Percentiles rank a stretch among this genome's conserved stretches.
Evolutionary conservation across 2,797 vertebrate species (phyloP).

Genomic region (Nannoperca obscura): DNA sequence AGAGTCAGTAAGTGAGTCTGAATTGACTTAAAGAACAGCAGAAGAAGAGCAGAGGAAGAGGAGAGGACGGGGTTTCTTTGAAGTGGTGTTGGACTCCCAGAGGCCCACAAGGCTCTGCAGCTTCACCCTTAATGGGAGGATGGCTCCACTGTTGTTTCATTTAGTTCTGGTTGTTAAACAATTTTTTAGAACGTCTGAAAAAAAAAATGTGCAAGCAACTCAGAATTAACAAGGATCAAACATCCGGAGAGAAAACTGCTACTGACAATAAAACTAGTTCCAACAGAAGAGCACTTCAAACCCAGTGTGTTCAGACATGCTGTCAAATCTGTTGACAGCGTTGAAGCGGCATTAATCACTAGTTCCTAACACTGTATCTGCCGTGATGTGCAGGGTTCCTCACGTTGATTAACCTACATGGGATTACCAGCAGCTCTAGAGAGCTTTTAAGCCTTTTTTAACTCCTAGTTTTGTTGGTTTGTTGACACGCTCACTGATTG

Average conservation of each 20-base stretch:
- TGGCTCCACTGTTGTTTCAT: conserved; percentile 15
- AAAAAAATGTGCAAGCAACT: background rate
- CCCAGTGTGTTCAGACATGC: background rate
- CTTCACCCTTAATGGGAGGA: conserved; percentile 28
- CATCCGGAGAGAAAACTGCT: background rate
- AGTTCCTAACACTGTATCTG: background rate
- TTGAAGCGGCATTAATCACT: background rate
- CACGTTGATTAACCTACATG: background rate
- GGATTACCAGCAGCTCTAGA: background rate
- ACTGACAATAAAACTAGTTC: background rate
- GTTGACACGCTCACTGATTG: background rate
- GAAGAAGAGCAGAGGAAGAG: conserved; percentile 16
- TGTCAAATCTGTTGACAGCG: background rate
- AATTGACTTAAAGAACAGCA: background rate
- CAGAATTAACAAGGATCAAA: conserved; percentile 3
- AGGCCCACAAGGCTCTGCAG: conserved; percentile 18
- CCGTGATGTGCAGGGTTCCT: background rate
- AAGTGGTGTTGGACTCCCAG: conserved; percentile 24
- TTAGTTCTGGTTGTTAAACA: conserved; percentile 14
- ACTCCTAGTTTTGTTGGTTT: background rate
- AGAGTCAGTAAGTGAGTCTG: background rate
- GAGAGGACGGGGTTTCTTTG: conserved; percentile 39
- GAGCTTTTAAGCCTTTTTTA: background rate
- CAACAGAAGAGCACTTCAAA: background rate
- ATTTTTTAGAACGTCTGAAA: conserved; percentile 6